phyloP scores from a whole-genome alignment of 1,140 invertebrate genomes.

The Tribolium castaneum region DNA sequence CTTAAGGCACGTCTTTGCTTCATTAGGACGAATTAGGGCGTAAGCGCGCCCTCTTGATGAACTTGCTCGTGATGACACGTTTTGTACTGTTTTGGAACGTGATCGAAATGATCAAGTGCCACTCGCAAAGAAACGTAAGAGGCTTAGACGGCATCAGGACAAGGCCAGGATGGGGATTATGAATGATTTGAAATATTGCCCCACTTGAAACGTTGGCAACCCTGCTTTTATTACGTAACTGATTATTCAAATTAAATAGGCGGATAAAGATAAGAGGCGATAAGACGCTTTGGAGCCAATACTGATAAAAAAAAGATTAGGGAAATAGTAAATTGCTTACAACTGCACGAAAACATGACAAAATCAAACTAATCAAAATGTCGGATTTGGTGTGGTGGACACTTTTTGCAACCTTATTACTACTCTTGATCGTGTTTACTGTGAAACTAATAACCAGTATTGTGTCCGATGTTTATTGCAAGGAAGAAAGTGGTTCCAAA shows the following conservation, averaged over 20 bases:
- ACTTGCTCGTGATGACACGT: slow-evolving; percentile 24
- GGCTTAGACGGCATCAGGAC: neutral
- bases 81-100: slow-evolving; percentile 28
- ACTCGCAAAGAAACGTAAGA: neutral
- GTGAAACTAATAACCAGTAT: slow-evolving; percentile 41
- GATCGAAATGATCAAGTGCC: neutral
- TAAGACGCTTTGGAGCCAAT: neutral
- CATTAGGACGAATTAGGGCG: slow-evolving; percentile 22
- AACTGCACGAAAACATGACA: neutral
- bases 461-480: slow-evolving; percentile 29
- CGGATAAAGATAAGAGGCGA: neutral
- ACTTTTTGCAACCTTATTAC: slow-evolving; percentile 36
- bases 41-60: slow-evolving; percentile 18
- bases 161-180: neutral
- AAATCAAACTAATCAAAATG: neutral
- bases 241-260: neutral
- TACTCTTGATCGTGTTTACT: slow-evolving; percentile 41
- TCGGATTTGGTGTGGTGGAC: slow-evolving; percentile 49
- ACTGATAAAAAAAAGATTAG: neutral
- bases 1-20: neutral
- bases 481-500: neutral
- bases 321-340: neutral
- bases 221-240: neutral
- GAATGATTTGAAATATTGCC: too few species aligned
- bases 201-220: too few species aligned